Percentiles rank a stretch among this genome's conserved stretches.
Conservation (phyloP, 30 jellyfish, hydroid and myxozoan genomes). For the Turritopsis rubra region DNA sequence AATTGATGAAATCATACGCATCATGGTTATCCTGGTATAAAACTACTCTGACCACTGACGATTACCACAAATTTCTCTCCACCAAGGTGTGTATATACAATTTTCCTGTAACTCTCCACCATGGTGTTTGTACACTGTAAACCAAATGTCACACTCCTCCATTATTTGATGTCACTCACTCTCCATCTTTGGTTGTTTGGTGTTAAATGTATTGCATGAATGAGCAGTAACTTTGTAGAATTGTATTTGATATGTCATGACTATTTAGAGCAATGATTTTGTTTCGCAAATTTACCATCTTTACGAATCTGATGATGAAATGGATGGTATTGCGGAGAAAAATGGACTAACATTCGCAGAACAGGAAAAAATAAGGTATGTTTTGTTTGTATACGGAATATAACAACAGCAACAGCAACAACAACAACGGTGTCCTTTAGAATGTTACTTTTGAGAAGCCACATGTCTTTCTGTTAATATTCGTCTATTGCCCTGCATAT, state of each 20-base stretch:
- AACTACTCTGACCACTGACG: constrained; percentile 63
- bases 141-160: too few relatives aligned
- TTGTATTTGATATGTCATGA: not conserved
- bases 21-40: constrained; percentile 94
- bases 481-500: too few relatives aligned
- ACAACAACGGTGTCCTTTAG: too few relatives aligned
- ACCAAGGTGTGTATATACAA: constrained; percentile 32
- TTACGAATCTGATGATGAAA: constrained; percentile 72
- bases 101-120: too few relatives aligned
- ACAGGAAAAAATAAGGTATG: not conserved
- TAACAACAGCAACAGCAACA: not conserved
- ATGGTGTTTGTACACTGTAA: too few relatives aligned
- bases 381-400: too few relatives aligned
- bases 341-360: not conserved
- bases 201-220: too few relatives aligned
- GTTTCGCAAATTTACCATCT: constrained; percentile 54
- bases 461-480: too few relatives aligned
- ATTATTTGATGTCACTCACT: too few relatives aligned
- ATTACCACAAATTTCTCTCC: constrained; percentile 52
- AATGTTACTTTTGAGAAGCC: too few relatives aligned
- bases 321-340: constrained; percentile 29
- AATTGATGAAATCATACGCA: constrained; percentile 47
- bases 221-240: too few relatives aligned
- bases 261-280: constrained; percentile 66
- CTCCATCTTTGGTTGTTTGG: too few relatives aligned